These are phyloP conservation scores for Capromys pilorides DNA, from an alignment of 2,797 vertebrate species.

Conservation along the genomic window DNA sequence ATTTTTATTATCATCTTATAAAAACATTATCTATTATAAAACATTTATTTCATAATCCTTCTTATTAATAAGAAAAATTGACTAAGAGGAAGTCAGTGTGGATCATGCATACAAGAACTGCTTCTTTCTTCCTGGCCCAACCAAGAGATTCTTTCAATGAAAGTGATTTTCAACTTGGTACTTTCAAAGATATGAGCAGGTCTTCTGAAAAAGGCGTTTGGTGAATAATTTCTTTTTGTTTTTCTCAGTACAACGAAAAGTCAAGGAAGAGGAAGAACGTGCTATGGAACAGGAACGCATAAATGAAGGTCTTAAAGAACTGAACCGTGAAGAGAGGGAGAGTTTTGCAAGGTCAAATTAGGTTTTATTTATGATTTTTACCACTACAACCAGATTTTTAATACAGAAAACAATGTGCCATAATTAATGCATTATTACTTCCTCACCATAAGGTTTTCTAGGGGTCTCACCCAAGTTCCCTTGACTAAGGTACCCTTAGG, in stretches of 20 bases:
- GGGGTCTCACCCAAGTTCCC: background rate
- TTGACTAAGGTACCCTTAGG: background rate
- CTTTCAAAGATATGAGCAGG: background rate
- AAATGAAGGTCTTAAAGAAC: constrained; percentile 81
- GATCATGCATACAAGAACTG: background rate
- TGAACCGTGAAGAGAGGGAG: constrained; percentile 85
- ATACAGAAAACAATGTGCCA: background rate
- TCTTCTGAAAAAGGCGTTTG: constrained; percentile 6
- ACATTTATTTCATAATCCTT: constrained; percentile 45
- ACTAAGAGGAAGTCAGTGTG: background rate
- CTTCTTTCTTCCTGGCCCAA: background rate
- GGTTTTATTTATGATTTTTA: constrained; percentile 30
- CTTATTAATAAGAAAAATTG: constrained; percentile 2
- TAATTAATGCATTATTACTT: background rate
- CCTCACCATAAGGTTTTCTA: background rate
- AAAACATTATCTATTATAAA: constrained; percentile 6
- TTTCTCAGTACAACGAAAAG: constrained; percentile 87
- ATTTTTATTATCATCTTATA: constrained; percentile 29
- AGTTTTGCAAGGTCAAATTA: constrained; percentile 85
- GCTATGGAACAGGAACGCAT: constrained; percentile 86
- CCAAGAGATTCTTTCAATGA: background rate
- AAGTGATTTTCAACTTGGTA: background rate
- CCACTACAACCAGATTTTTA: background rate
- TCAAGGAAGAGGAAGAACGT: constrained; percentile 84
- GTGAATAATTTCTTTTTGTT: constrained; percentile 24